Conservation (phyloP, 2,888 invertebrate genomes). For the Apamea monoglypha region DNA sequence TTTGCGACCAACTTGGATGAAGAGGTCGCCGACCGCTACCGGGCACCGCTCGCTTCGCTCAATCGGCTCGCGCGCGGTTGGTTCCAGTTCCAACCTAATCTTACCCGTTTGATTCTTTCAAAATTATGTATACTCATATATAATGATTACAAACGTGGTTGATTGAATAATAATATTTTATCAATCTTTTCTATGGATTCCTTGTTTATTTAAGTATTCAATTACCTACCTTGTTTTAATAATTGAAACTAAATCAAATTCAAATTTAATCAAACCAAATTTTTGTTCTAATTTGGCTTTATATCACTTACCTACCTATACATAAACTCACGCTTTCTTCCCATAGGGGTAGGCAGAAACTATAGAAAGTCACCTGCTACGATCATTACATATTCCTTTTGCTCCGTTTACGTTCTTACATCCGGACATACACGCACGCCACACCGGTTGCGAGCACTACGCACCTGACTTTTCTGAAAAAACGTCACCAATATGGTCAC, state of each 20-base stretch:
- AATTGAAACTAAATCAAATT: neutral
- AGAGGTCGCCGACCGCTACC: too few species aligned
- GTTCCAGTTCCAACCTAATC: neutral
- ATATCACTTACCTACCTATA: neutral
- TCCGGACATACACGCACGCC: neutral
- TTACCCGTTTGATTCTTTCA: neutral
- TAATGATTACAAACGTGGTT: neutral
- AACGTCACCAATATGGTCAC: neutral
- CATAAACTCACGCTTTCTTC: neutral
- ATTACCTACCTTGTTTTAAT: neutral
- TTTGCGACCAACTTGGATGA: neutral
- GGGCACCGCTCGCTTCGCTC: neutral
- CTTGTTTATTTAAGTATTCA: neutral
- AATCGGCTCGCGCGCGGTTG: neutral
- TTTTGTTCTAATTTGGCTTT: neutral
- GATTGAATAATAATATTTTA: neutral
- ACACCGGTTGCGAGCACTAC: neutral
- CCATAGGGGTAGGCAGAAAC: neutral
- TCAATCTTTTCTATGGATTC: neutral
- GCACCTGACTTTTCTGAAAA: neutral
- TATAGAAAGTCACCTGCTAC: neutral
- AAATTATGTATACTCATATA: neutral
- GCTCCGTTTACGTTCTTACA: neutral
- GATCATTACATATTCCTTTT: neutral
- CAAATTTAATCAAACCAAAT: neutral